Percentiles rank a stretch among this genome's conserved stretches.
These are phyloP conservation scores for Leptocoma aspasia DNA, from an alignment of 2,113 vertebrate genomes.

Conservation along the genomic window DNA sequence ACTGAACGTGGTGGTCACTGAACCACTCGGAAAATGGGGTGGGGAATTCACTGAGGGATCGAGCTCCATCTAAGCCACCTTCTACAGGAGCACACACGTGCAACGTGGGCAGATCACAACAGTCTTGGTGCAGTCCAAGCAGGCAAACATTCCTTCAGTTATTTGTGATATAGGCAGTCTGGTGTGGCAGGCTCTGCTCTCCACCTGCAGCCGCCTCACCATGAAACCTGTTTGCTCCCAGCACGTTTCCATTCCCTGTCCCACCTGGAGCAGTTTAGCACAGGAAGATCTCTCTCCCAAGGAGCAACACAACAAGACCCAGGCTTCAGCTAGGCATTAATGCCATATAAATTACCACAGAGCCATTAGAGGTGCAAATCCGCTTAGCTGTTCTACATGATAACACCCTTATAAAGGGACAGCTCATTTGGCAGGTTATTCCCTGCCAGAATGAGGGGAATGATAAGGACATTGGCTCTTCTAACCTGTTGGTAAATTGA, in stretches of 20 bases:
- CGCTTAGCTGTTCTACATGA: not conserved
- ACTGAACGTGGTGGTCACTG: accelerated
- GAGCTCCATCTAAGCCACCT: not conserved
- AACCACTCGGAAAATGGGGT: accelerated
- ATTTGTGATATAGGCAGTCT: not conserved
- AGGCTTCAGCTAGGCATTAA: not conserved
- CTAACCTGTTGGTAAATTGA: not conserved
- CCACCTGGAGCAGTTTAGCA: not conserved
- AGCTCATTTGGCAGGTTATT: conserved; percentile 36
- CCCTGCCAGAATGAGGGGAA: not conserved
- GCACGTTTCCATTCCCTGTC: not conserved
- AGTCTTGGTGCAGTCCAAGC: not conserved
- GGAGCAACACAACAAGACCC: not conserved
- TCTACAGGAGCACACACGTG: not conserved
- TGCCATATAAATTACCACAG: not conserved
- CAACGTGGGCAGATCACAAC: not conserved
- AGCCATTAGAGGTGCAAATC: conserved; percentile 37
- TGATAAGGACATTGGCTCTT: not conserved
- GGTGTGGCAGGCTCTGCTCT: not conserved
- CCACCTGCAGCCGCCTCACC: not conserved
- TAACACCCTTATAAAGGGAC: conserved; percentile 5
- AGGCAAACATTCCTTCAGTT: not conserved
- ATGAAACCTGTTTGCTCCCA: not conserved
- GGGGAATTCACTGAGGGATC: not conserved
- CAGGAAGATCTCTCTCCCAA: not conserved